Percentiles rank a stretch among this genome's conserved stretches.
phyloP scores from a whole-genome alignment of 1,140 invertebrate species.

The Drosophila orosa region DNA sequence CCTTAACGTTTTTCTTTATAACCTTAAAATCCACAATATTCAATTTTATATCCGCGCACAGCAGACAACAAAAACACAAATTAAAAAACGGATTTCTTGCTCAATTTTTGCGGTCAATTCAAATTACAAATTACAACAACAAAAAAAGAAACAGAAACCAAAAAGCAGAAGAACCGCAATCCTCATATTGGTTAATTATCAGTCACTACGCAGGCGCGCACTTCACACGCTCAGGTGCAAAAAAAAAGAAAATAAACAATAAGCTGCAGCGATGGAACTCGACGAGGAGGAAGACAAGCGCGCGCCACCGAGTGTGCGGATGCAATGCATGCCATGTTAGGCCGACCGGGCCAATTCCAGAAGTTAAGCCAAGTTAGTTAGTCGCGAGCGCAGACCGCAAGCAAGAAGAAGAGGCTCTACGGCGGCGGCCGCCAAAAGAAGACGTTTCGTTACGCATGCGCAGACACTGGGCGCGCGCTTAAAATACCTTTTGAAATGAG shows the following conservation, averaged over 20 bases:
- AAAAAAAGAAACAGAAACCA: constrained; percentile 1
- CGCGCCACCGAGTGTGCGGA: constrained; percentile 74
- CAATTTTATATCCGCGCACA: background rate
- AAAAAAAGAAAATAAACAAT: constrained; percentile 12
- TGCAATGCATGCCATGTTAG: constrained; percentile 58
- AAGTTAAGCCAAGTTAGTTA: constrained; percentile 59
- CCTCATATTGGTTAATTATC: constrained; percentile 55
- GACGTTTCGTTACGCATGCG: constrained; percentile 36
- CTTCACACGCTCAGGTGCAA: constrained; percentile 55
- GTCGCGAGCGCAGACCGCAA: constrained; percentile 55
- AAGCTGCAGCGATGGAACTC: constrained; percentile 22
- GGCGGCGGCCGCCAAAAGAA: constrained; percentile 4
- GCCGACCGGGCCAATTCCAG: constrained; percentile 52
- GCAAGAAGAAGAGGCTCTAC: constrained; percentile 29
- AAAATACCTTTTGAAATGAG: background rate
- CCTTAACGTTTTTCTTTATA: background rate
- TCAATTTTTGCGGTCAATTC: constrained; percentile 38
- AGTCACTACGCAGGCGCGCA: constrained; percentile 50
- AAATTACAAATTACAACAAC: constrained; percentile 25
- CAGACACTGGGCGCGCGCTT: constrained; percentile 8
- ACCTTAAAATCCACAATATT: background rate
- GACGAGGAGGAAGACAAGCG: constrained; percentile 57
- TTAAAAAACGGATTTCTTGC: constrained; percentile 18
- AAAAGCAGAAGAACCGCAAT: constrained; percentile 58
- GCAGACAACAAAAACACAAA: background rate